Evolutionary conservation across 1,140 invertebrate species (phyloP).

Genomic region (Helicorthomorpha holstii): DNA sequence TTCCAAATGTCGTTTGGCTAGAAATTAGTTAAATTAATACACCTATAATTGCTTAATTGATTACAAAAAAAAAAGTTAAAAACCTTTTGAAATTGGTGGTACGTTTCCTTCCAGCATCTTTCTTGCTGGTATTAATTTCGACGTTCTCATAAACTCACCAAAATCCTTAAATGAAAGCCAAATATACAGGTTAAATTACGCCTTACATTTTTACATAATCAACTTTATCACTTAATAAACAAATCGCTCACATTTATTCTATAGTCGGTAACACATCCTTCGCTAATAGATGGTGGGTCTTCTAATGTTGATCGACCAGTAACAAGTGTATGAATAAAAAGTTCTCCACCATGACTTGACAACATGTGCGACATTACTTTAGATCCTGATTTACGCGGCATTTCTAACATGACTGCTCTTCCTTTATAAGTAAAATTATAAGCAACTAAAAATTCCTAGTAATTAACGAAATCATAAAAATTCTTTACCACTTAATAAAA

Average conservation of each 20-base stretch:
- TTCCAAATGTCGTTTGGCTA: slow-evolving; percentile 46
- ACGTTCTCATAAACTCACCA: slow-evolving; percentile 68
- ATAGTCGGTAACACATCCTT: slow-evolving; percentile 87
- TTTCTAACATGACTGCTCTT: slow-evolving; percentile 79
- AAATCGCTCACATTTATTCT: slow-evolving; percentile 42
- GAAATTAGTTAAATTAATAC: too few relatives aligned
- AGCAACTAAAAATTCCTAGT: too few relatives aligned
- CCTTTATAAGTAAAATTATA: slow-evolving; percentile 17
- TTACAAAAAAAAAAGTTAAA: too few relatives aligned
- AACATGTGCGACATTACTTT: slow-evolving; percentile 84
- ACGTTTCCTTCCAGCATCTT: slow-evolving; percentile 5
- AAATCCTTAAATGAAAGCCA: slow-evolving; percentile 49
- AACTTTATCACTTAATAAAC: too few relatives aligned
- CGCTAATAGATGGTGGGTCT: slow-evolving; percentile 85
- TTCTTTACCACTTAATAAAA: slow-evolving; percentile 78
- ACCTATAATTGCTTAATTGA: too few relatives aligned
- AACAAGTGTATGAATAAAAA: slow-evolving; percentile 83
- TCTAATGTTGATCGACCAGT: slow-evolving; percentile 74
- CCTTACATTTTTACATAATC: too few relatives aligned
- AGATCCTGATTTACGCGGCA: slow-evolving; percentile 58
- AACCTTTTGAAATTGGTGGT: slow-evolving; percentile 22
- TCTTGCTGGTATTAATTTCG: slow-evolving; percentile 46
- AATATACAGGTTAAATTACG: too few relatives aligned
- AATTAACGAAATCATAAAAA: too few relatives aligned
- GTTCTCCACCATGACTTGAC: slow-evolving; percentile 84